Conservation (phyloP, 2,888 invertebrate genomes). For the Iphiclides podalirius region DNA sequence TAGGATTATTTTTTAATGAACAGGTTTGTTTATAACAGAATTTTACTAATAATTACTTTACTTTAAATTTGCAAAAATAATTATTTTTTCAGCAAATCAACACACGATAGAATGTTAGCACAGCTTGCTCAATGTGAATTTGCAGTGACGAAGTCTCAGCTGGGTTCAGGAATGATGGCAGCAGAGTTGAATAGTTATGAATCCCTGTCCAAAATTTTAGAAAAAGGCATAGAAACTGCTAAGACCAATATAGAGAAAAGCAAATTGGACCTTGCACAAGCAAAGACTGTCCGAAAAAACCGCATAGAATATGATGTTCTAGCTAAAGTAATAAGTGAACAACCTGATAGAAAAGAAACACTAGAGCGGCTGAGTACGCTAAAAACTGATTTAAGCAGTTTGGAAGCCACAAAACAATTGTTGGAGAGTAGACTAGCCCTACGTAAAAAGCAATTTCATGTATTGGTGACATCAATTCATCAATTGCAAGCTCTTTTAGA, state of each 20-base stretch:
- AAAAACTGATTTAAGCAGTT: slow-evolving; percentile 85
- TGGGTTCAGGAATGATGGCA: slow-evolving; percentile 90
- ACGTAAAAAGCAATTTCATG: slow-evolving; percentile 93
- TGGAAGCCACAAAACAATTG: slow-evolving; percentile 85
- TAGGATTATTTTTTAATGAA: slow-evolving; percentile 32
- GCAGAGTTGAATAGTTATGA: slow-evolving; percentile 91
- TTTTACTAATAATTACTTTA: no score
- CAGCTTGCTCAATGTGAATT: slow-evolving; percentile 94
- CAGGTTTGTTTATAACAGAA: background rate
- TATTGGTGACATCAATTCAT: slow-evolving; percentile 92
- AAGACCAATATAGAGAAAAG: slow-evolving; percentile 90
- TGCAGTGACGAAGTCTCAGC: slow-evolving; percentile 90
- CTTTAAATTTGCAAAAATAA: background rate
- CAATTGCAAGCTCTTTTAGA: slow-evolving; percentile 90
- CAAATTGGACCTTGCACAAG: slow-evolving; percentile 88
- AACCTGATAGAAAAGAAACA: slow-evolving; percentile 93
- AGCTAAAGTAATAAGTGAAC: slow-evolving; percentile 93
- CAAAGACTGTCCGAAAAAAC: slow-evolving; percentile 93
- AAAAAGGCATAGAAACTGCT: slow-evolving; percentile 88
- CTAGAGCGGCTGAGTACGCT: slow-evolving; percentile 84
- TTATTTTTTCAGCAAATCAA: slow-evolving; percentile 77
- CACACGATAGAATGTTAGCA: slow-evolving; percentile 89
- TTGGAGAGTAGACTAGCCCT: slow-evolving; percentile 89
- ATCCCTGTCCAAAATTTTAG: slow-evolving; percentile 86
- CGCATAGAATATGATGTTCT: slow-evolving; percentile 95